Percentiles rank a stretch among this genome's conserved stretches.
Evolutionary conservation across 2,888 invertebrate genomes (phyloP).

Genomic region (Tillus elongatus): DNA sequence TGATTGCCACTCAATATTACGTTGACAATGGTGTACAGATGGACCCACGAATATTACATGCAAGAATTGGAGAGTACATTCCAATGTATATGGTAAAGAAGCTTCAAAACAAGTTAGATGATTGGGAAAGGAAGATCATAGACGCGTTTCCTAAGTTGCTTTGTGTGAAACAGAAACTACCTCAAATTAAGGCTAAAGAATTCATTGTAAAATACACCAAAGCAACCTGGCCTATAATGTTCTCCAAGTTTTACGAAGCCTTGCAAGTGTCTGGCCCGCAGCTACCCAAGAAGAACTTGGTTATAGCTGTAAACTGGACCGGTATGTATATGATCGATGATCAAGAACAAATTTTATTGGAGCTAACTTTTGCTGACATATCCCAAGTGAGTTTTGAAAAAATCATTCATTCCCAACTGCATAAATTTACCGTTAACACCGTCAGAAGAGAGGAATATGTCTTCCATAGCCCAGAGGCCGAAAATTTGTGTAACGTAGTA

Average conservation of each 20-base stretch:
- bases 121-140: conserved; percentile 65
- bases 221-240: conserved; percentile 87
- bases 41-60: conserved; percentile 58
- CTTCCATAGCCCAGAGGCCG: conserved; percentile 82
- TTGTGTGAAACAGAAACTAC: conserved; percentile 58
- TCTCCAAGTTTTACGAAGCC: conserved; percentile 90
- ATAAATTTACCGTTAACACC: conserved; percentile 68
- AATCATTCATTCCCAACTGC: conserved; percentile 46
- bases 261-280: conserved; percentile 63
- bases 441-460: conserved; percentile 83
- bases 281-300: conserved; percentile 62
- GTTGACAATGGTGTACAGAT: conserved; percentile 66
- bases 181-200: conserved; percentile 67
- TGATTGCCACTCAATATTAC: conserved; percentile 86
- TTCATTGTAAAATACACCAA: conserved; percentile 88
- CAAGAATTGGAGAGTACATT: conserved; percentile 68
- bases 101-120: conserved; percentile 40
- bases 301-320: conserved; percentile 90
- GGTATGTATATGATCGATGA: conserved; percentile 90
- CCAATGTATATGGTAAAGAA: conserved; percentile 61
- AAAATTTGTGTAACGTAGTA: conserved; percentile 74
- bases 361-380: conserved; percentile 80
- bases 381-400: conserved; percentile 59
- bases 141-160: conserved; percentile 64
- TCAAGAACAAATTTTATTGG: conserved; percentile 80